Evolutionary conservation across 2,888 invertebrate genomes (phyloP).

Genomic region (Conus canariensis): DNA sequence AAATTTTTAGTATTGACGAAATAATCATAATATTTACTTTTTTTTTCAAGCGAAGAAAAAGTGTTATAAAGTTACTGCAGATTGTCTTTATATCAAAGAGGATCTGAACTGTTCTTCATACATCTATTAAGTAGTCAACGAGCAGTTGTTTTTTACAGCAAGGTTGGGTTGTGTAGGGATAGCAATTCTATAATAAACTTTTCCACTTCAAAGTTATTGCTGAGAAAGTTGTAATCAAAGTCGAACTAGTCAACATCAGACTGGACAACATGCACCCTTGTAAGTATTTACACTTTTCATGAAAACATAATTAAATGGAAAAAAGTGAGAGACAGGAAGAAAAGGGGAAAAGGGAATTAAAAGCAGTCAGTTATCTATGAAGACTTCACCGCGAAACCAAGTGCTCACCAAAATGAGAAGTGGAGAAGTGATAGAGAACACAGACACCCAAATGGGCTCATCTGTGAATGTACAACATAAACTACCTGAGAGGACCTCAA

Average conservation of each 20-base stretch:
- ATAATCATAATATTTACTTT: too few relatives aligned
- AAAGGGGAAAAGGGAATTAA: not conserved
- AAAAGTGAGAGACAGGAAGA: not conserved
- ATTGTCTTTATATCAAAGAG: too few relatives aligned
- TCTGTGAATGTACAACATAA: not conserved
- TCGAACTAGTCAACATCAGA: constrained; percentile 1
- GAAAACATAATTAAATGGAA: not conserved
- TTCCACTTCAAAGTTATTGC: constrained; percentile 2
- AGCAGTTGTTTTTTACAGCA: not conserved
- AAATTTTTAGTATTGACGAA: too few relatives aligned
- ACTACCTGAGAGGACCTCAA: constrained; percentile 70
- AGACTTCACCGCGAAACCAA: not conserved
- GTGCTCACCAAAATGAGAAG: not conserved
- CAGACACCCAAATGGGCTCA: not conserved
- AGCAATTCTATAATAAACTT: not conserved
- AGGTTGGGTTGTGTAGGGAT: not conserved
- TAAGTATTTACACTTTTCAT: not conserved
- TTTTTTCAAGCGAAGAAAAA: too few relatives aligned
- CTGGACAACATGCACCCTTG: not conserved
- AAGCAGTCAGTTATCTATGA: not conserved
- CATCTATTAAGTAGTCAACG: too few relatives aligned
- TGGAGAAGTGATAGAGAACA: constrained; percentile 1
- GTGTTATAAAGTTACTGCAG: too few relatives aligned
- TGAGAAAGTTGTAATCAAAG: not conserved
- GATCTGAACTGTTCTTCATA: too few relatives aligned